Percentiles rank a stretch among this genome's conserved stretches.
phyloP scores from a whole-genome alignment of 2,888 invertebrate genomes.

The Coelopa pilipes region DNA sequence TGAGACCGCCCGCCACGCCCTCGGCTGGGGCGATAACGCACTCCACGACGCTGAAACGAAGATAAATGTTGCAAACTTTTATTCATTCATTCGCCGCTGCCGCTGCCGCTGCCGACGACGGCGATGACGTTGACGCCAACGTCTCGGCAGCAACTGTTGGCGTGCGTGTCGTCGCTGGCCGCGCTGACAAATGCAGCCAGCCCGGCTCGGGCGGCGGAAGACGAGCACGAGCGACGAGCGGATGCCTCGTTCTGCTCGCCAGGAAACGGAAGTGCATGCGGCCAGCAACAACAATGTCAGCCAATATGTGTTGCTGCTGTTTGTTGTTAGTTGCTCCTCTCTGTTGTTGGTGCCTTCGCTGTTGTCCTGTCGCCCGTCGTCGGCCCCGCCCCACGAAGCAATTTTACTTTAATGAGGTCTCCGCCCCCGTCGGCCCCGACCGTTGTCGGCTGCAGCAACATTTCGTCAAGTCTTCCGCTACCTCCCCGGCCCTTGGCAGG shows the following conservation, averaged over 20 bases:
- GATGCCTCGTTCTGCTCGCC: not conserved
- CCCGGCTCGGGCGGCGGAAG: not conserved
- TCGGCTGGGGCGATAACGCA: slow-evolving; percentile 2
- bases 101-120: too few species aligned
- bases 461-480: slow-evolving; percentile 4
- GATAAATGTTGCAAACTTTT: slow-evolving; percentile 36
- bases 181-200: slow-evolving; percentile 29
- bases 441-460: slow-evolving; percentile 11
- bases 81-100: slow-evolving; percentile 19
- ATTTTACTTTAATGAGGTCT: slow-evolving; percentile 34
- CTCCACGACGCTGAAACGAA: slow-evolving; percentile 26
- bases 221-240: not conserved
- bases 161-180: slow-evolving; percentile 26
- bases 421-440: not conserved
- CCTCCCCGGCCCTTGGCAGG: not conserved
- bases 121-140: too few species aligned
- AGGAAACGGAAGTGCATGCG: slow-evolving; percentile 4
- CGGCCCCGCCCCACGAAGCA: slow-evolving; percentile 19
- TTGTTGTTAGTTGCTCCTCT: slow-evolving; percentile 12
- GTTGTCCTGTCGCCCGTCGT: too few species aligned
- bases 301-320: slow-evolving; percentile 16
- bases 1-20: not conserved
- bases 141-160: too few species aligned
- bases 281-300: not conserved
- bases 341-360: too few species aligned